Base-by-base conservation (phyloP, 1,140 invertebrate species). In the Ceratosolen solmsi region DNA sequence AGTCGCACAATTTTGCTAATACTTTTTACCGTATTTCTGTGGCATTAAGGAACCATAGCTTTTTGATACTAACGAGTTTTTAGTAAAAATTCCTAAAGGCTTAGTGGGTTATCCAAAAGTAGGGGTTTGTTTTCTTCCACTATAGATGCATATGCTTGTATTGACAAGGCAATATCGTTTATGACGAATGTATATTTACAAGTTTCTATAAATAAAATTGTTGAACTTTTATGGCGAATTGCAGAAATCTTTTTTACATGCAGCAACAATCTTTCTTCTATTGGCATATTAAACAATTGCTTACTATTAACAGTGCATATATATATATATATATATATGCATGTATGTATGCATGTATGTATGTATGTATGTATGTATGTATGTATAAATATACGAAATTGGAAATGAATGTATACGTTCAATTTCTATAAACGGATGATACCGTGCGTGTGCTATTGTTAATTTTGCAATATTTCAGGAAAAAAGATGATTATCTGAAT, bases 41-140 rank as follows among this genome's bases (percentile, higher is more conserved):
- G 60, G 41, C 70, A 78, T 79, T 60, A 27, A 65, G 25, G 36
- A 83, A 58, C 76, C 82, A 79, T 83, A 76, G 68, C 71, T 68
- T 73, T 82, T 83, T 79, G 56, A 73, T 79, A 74, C 70, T 83
- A 75, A 79, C 41, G 25, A 80, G 30, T 78, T 78, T 78, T 77
- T 38, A 82, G 46, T 27, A 46, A n/a, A 27, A 27, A 20, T 2
- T 51, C n/a, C 36, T 72, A 27, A 27, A 78, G 38, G 36, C 22
- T 77, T 78, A 76, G 36, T 60, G 27, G 13, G 17, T 54, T 33
- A 49, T 56, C 54, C 22, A 38, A 56, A 33, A 36, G 3, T 76
- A 63, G n/a, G 51, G 9, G 17, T 8, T n/a, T n/a, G n/a, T 22
- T 70, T 75, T 38, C 22, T 75, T 76, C 65, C 20, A 56, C 15